Evolutionary conservation across 2,888 invertebrate genomes (phyloP).

Genomic region (Clunio marinus): DNA sequence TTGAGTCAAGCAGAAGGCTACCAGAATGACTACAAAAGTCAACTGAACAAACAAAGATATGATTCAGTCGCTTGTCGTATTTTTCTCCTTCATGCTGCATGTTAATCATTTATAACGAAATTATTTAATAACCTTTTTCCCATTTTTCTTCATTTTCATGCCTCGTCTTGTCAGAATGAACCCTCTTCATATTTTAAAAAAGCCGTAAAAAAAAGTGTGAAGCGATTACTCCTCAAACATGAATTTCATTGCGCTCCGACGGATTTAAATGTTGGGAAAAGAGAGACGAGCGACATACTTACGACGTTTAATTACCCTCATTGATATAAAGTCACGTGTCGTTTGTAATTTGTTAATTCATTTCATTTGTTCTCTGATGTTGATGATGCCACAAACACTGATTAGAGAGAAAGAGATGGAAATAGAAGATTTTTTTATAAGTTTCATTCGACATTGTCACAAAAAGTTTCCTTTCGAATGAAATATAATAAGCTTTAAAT

Average conservation of each 20-base stretch:
- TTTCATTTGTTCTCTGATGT: background rate
- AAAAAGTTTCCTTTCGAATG: no score
- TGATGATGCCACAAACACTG: background rate
- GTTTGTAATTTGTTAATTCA: background rate
- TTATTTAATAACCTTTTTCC: constrained; percentile 20
- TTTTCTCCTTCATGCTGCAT: background rate
- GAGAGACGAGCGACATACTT: no score
- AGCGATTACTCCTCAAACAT: constrained; percentile 4
- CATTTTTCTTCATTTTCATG: background rate
- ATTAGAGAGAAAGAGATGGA: background rate
- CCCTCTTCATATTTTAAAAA: no score
- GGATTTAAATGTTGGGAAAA: no score
- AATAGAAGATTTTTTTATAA: no score
- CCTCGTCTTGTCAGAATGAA: background rate
- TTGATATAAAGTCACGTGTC: constrained; percentile 4
- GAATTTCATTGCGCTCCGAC: background rate
- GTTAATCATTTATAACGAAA: constrained; percentile 21
- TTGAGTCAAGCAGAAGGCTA: background rate
- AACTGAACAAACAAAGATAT: constrained; percentile 19
- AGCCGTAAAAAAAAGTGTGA: background rate
- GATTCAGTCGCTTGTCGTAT: background rate
- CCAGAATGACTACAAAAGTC: background rate
- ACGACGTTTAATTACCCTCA: constrained; percentile 14
- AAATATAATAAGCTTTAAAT: background rate
- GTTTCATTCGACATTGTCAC: no score